Evolutionary conservation across 2,797 vertebrate species (phyloP).

Genomic region (Distichodus sexfasciatus): DNA sequence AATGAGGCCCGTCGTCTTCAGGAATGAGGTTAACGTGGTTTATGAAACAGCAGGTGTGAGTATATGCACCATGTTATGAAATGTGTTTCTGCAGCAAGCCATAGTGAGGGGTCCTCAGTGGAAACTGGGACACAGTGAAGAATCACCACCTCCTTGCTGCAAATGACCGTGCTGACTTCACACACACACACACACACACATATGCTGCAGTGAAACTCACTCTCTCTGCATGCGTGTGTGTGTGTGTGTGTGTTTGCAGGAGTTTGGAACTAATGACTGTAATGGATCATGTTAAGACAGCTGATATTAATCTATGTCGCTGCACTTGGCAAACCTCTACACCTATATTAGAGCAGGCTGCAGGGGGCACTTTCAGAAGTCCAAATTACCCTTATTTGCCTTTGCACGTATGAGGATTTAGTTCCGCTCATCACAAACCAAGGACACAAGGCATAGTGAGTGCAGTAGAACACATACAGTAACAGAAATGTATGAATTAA

Average conservation of each 20-base stretch:
- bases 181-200: too few species aligned
- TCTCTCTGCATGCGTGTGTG: background rate
- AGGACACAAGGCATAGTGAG: background rate
- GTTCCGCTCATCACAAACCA: background rate
- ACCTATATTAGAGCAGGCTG: background rate
- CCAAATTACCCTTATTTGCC: background rate
- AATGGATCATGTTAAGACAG: conserved; percentile 46
- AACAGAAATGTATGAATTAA: background rate
- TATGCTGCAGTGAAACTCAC: background rate
- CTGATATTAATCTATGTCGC: conserved; percentile 42
- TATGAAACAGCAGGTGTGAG: too few species aligned
- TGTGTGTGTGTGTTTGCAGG: conserved; percentile 17
- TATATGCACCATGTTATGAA: too few species aligned
- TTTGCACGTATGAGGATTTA: background rate
- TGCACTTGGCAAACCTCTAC: background rate
- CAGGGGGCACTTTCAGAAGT: background rate
- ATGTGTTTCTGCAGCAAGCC: too few species aligned
- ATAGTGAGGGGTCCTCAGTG: conserved; percentile 35
- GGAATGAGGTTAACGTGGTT: too few species aligned
- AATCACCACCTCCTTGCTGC: conserved; percentile 48
- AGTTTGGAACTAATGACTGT: conserved; percentile 39
- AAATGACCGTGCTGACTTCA: conserved; percentile 62
- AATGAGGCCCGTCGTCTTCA: too few species aligned
- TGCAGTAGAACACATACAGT: background rate
- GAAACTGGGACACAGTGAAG: conserved; percentile 72